These are phyloP conservation scores for Lampris megalopsis DNA, from an alignment of 2,113 vertebrate species.

Conservation along the genomic window DNA sequence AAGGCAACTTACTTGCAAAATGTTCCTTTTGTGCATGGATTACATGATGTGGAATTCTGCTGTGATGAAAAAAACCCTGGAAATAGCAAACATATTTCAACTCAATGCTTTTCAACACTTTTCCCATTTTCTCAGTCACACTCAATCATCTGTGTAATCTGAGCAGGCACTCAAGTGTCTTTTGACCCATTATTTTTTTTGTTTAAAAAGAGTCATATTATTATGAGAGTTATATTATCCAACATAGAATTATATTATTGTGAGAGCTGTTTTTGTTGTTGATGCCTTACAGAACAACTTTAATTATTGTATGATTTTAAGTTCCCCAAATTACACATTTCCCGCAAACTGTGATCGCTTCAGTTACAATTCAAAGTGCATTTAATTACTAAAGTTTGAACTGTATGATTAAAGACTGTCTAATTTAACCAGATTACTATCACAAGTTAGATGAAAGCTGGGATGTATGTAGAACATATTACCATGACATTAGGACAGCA, in stretches of 20 bases:
- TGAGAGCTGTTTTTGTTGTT: too few species aligned
- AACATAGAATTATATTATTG: too few species aligned
- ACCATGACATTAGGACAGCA: too few species aligned
- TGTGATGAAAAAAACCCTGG: constrained; percentile 84
- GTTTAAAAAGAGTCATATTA: too few species aligned
- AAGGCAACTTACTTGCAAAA: constrained; percentile 88
- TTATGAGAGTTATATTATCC: too few species aligned
- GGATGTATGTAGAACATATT: not conserved
- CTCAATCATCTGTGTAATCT: not conserved
- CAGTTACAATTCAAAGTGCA: not conserved
- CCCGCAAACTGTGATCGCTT: not conserved
- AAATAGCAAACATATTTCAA: constrained; percentile 14
- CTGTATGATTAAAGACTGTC: not conserved
- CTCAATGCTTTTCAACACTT: not conserved
- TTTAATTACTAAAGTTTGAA: not conserved
- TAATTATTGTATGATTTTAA: not conserved
- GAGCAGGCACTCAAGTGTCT: not conserved
- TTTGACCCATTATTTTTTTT: not conserved
- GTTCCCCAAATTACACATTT: not conserved
- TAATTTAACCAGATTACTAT: not conserved
- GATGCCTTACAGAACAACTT: too few species aligned
- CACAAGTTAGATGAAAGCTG: not conserved
- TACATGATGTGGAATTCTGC: constrained; percentile 80
- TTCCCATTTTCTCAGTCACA: not conserved
- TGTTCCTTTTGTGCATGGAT: constrained; percentile 81